Base-by-base conservation (phyloP, 2,888 invertebrate species). In the Sisyra nigra region DNA sequence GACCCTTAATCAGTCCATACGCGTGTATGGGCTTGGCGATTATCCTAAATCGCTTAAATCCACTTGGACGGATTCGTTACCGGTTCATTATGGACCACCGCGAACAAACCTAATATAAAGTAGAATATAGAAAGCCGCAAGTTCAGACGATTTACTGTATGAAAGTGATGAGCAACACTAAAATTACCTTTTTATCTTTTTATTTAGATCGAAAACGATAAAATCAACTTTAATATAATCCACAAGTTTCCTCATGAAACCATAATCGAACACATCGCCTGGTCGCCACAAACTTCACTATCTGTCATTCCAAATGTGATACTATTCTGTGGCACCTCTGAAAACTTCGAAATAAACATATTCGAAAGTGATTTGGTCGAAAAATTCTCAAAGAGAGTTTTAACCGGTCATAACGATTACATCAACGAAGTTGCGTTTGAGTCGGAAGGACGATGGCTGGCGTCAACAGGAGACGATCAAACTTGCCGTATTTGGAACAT, bases 401-500 rank as follows among this genome's bases (percentile, higher is more conserved):
- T 76, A 31, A 60, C 62, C 47, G 77, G 78, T 3, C 83, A 83
- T 54, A 69, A 62, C 24, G 74, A 71, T 55, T 83, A 79, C 54
- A 66, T 83, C 10, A 84, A 84, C 57, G 71, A 73, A 48, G 57
- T 82, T 14, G 66, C 72, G 8, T 84, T 76, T 66, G 80, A 82
- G 53, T 70, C 75, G 10, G 74, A 75, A 44, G 80, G 80, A 18
- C 71, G 71, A 44, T 68, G 71, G 50, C 57, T 85, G 41, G 82
- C 79, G 11, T 81, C 81, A n/a, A 76, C 75, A 2, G 76, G 82
- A 50, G 84, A 85, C 61, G 84, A 85, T 57, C 73, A 76, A 49
- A 76, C 79, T 0, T 81, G 80, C 52, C 71, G 73, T 52, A 61
- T 85, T 19, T 84, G 83, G 82, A 60, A 62, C 24, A 56, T 66